Percentiles rank a stretch among this genome's conserved stretches.
Conservation (phyloP, 2,797 vertebrate genomes). For the Melanotaenia nigrans region DNA sequence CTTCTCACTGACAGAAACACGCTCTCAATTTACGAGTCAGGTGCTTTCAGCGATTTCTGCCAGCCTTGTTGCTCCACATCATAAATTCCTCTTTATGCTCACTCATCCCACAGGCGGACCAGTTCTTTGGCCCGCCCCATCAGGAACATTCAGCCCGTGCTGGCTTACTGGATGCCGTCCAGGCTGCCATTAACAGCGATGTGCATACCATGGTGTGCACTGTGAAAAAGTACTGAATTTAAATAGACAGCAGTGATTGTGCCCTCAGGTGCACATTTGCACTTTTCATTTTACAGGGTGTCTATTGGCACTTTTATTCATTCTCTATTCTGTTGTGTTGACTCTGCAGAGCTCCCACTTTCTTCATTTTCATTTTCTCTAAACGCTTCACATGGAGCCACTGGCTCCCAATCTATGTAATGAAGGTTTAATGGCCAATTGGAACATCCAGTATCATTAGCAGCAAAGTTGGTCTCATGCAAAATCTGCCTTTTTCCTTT, state of each 20-base stretch:
- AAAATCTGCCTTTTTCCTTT: constrained; percentile 32
- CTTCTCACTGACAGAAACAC: constrained; percentile 73
- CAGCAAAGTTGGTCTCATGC: constrained; percentile 65
- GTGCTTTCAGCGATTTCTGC: constrained; percentile 76
- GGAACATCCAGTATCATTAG: constrained; percentile 76
- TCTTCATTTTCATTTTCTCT: constrained; percentile 71
- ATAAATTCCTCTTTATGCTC: constrained; percentile 79
- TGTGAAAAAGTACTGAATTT: constrained; percentile 63
- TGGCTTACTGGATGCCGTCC: constrained; percentile 62
- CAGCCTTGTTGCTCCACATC: constrained; percentile 71
- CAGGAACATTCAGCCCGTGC: constrained; percentile 55
- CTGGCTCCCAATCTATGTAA: constrained; percentile 78
- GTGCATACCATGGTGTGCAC: constrained; percentile 34
- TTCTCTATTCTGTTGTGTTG: constrained; percentile 64
- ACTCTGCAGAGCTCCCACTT: constrained; percentile 70
- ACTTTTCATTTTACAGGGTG: constrained; percentile 58
- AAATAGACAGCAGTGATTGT: constrained; percentile 69
- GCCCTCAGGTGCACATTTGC: constrained; percentile 70
- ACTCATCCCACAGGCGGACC: constrained; percentile 68
- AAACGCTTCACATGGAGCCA: constrained; percentile 73
- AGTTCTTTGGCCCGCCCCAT: constrained; percentile 57
- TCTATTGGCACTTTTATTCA: constrained; percentile 66
- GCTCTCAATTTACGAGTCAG: constrained; percentile 78
- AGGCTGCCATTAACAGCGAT: constrained; percentile 64
- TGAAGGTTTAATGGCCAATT: constrained; percentile 81